These are phyloP conservation scores for Eilema griseolum DNA, from an alignment of 2,888 invertebrate genomes.

Conservation along the genomic window DNA sequence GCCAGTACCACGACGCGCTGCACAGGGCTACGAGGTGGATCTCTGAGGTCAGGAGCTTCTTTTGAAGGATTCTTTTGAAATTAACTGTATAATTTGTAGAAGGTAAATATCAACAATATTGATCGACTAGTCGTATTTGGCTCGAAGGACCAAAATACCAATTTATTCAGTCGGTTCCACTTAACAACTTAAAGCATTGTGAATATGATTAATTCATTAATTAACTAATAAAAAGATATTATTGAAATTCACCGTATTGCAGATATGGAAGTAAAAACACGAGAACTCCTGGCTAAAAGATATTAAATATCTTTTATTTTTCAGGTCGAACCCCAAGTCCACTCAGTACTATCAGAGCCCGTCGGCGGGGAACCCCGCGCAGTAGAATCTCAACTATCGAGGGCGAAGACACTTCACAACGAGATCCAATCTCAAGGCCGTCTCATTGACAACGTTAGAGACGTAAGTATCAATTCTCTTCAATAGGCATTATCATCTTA, in stretches of 20 bases:
- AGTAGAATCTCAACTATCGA: constrained; percentile 94
- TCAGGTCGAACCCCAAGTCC: constrained; percentile 90
- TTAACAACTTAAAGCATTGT: too few relatives aligned
- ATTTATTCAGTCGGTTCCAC: too few relatives aligned
- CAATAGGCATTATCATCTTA: neutral
- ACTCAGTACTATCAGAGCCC: constrained; percentile 92
- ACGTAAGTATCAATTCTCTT: constrained; percentile 74
- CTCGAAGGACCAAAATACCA: neutral
- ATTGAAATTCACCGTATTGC: too few relatives aligned
- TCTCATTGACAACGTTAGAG: constrained; percentile 94
- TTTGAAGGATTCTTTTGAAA: neutral
- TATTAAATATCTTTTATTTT: constrained; percentile 1
- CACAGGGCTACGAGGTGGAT: constrained; percentile 94
- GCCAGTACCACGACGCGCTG: constrained; percentile 92
- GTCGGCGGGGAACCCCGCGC: constrained; percentile 95
- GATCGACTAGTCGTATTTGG: neutral
- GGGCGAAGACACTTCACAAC: constrained; percentile 94
- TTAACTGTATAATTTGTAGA: too few relatives aligned
- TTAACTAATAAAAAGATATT: too few relatives aligned
- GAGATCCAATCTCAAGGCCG: constrained; percentile 95
- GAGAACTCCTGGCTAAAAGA: too few relatives aligned
- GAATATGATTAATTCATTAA: too few relatives aligned
- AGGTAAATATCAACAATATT: too few relatives aligned
- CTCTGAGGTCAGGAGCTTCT: constrained; percentile 85
- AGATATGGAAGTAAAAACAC: too few relatives aligned